A percentile compares a stretch with the other conserved stretches of the same genome.
phyloP scores from a whole-genome alignment of 37 sponge, comb jelly and placozoan genomes.

The Beroe ovata region DNA sequence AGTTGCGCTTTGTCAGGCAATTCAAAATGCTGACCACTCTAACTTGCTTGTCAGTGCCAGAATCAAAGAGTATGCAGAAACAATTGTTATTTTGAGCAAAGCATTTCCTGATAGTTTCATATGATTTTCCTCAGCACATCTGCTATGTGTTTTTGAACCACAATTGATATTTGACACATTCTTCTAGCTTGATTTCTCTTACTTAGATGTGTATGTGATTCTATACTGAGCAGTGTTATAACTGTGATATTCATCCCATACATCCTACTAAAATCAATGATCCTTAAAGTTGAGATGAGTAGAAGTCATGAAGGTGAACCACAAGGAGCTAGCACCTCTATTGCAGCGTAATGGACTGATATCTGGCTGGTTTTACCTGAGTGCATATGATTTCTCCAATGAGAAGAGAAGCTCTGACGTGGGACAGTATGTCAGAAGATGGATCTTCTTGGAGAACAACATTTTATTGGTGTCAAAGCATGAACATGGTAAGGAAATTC shows the following conservation, averaged over 20 bases:
- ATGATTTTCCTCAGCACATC: no score
- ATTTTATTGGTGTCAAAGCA: conserved; percentile 14
- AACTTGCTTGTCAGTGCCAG: not conserved
- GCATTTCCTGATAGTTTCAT: not conserved
- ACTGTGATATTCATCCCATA: no score
- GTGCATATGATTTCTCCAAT: conserved; percentile 1
- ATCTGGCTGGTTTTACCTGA: conserved; percentile 46
- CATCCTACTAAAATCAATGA: no score
- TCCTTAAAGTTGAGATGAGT: not conserved
- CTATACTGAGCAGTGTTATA: no score
- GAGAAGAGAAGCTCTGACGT: not conserved
- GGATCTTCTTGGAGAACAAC: conserved; percentile 27
- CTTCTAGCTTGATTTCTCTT: no score
- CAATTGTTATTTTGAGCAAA: not conserved
- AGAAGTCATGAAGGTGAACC: conserved; percentile 80
- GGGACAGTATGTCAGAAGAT: conserved; percentile 38
- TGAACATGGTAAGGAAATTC: conserved; percentile 47
- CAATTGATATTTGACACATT: no score
- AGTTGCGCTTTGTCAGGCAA: not conserved
- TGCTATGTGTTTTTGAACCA: no score
- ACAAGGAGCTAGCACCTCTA: conserved; percentile 72
- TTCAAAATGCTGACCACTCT: conserved; percentile 4
- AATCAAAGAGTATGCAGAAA: not conserved
- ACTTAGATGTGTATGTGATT: no score
- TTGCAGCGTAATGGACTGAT: not conserved